Evolutionary conservation across 2,797 vertebrate species (phyloP).

Genomic region (Staurois parvus): DNA sequence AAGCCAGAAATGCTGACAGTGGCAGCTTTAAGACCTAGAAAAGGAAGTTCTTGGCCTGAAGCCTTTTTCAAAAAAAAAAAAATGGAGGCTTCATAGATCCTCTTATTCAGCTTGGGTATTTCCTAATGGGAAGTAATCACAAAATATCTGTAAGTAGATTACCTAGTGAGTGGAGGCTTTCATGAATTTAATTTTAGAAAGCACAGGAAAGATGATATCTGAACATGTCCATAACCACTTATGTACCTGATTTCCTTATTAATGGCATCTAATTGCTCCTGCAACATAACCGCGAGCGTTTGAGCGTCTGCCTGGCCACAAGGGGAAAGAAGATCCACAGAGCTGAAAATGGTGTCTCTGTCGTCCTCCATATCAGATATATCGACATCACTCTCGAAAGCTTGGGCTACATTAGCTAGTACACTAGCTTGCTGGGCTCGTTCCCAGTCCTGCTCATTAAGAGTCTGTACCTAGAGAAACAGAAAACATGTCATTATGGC

Average conservation of each 20-base stretch:
- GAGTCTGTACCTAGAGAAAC: constrained; percentile 87
- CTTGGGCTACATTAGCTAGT: constrained; percentile 94
- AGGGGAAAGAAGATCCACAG: constrained; percentile 91
- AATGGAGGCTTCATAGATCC: no score
- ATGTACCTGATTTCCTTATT: constrained; percentile 95
- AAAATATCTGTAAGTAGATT: no score
- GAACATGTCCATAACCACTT: no score
- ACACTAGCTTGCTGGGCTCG: constrained; percentile 96
- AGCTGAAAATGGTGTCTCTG: constrained; percentile 90
- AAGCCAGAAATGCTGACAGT: no score
- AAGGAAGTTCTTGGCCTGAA: no score
- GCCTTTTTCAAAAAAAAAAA: no score
- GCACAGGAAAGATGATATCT: no score
- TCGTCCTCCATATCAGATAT: constrained; percentile 93
- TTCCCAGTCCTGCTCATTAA: constrained; percentile 98
- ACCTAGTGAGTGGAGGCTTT: no score
- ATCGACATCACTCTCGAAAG: constrained; percentile 94
- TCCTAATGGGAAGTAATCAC: no score
- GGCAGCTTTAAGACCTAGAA: no score
- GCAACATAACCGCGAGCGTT: constrained; percentile 95
- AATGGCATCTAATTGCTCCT: constrained; percentile 97
- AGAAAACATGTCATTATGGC: neutral
- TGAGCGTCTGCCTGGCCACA: constrained; percentile 96
- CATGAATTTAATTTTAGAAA: no score
- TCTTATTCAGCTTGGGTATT: no score